Base-by-base conservation (phyloP, 2,113 vertebrate species). In the Trematocara zebra region DNA sequence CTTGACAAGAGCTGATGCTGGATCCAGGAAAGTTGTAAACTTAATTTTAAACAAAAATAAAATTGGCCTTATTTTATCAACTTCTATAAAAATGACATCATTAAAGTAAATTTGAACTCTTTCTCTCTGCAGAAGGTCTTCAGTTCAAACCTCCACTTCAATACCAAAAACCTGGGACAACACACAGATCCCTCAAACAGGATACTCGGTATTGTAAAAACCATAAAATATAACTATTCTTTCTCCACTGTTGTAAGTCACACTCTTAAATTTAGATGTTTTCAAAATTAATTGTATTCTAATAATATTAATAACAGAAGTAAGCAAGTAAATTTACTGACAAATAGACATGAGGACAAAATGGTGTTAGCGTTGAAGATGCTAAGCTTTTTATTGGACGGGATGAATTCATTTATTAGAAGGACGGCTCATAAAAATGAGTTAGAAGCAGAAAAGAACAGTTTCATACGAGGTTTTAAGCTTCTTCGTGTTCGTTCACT, bases 121-220 rank as follows among this genome's bases (percentile, higher is more conserved):
- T 85, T 84, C 4, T 85, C 51, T 81, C 57, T 90, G 87, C 80
- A 96, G 92, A 84, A 90, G 52, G 37, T 81, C 82, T 51, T n/a
- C 17, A 3, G 18, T 3, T 59, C 82, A 47, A 9, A 85, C 2
- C 23, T 92, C 91, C 11, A 11, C 83, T 18, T 1, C 83, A 14
- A 7, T 95, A 14, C 96, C 96, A 7, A 44, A 79, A 26, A 81
- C 91, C 91, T 97, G 96, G 96, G 95, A 97, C 88, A 94, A 94
- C 81, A 83, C 86, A 3, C 85, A 90, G 82, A 85, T 92, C 35
- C 85, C 94, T n/a, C 84, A 83, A 14, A 95, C 81, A 23, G 96
- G 96, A 90, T 93, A 10, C 84, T 92, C 82, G 96, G 96, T 96
- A 91, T 3, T 26, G 51, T 78, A 54, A 88, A 79, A 18, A 11